Evolutionary conservation across 1,140 invertebrate genomes (phyloP).

Genomic region (Drosophila watanabei): DNA sequence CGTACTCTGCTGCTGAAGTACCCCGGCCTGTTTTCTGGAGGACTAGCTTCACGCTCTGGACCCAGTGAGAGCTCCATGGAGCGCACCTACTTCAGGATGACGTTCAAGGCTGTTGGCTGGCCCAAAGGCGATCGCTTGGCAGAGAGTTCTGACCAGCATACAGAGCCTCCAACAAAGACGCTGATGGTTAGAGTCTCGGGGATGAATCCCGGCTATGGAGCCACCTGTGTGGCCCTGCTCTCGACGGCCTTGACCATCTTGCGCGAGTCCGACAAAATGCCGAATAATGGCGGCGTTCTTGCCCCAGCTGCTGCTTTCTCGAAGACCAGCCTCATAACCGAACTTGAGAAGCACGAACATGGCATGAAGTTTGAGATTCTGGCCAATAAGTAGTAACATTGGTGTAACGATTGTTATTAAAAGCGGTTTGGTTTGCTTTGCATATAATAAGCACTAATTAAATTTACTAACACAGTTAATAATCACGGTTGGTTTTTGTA

Average conservation of each 20-base stretch:
- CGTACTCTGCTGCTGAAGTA: constrained; percentile 89
- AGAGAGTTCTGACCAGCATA: constrained; percentile 88
- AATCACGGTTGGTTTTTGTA: neutral
- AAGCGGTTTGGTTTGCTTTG: neutral
- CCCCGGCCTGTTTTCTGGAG: constrained; percentile 91
- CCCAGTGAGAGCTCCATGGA: constrained; percentile 89
- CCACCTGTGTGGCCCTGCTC: constrained; percentile 90
- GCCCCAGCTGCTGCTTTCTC: constrained; percentile 81
- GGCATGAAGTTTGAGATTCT: constrained; percentile 84
- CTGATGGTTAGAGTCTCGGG: constrained; percentile 89
- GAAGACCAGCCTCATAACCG: constrained; percentile 81
- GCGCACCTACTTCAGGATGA: constrained; percentile 88
- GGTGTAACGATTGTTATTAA: neutral
- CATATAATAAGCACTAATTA: constrained; percentile 3
- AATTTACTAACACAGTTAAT: neutral
- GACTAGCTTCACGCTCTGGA: constrained; percentile 89
- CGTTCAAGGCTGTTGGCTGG: constrained; percentile 93
- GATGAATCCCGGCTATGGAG: constrained; percentile 93
- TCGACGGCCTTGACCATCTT: constrained; percentile 92
- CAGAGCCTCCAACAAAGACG: constrained; percentile 88
- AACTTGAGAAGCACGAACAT: constrained; percentile 83
- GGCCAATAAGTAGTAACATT: constrained; percentile 72
- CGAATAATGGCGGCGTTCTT: constrained; percentile 87
- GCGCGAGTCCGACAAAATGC: constrained; percentile 92
- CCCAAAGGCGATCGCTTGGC: constrained; percentile 88